Evolutionary conservation across 2,797 vertebrate species (phyloP).

Genomic region (Tokudaia tokunoshimensis): DNA sequence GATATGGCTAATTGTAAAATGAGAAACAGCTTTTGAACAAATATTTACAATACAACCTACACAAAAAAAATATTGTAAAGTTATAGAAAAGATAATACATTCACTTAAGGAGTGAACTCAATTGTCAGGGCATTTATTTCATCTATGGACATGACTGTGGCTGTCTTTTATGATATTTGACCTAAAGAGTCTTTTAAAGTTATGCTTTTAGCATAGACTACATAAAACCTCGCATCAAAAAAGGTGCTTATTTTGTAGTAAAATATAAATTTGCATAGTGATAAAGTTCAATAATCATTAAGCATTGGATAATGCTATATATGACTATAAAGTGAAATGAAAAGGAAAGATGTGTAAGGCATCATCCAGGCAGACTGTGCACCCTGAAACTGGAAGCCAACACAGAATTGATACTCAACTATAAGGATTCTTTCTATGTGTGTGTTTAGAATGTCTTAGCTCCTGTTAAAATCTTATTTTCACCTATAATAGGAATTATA

Average conservation of each 20-base stretch:
- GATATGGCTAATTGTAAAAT: background rate
- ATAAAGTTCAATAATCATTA: background rate
- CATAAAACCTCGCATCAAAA: background rate
- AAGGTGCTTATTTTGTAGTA: background rate
- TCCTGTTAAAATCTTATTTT: background rate
- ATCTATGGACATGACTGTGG: background rate
- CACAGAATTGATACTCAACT: accelerated
- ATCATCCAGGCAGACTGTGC: background rate
- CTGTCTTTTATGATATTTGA: background rate
- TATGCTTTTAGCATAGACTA: background rate
- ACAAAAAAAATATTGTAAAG: background rate
- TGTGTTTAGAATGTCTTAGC: background rate
- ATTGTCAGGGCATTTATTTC: background rate
- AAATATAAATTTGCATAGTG: background rate
- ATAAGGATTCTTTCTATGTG: background rate
- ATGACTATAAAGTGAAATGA: background rate
- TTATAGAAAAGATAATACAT: background rate
- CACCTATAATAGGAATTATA: background rate
- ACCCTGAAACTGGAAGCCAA: background rate
- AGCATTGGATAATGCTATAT: background rate
- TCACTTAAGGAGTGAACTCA: background rate
- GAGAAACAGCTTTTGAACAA: background rate
- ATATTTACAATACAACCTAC: background rate
- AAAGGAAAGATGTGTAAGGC: too few species aligned
- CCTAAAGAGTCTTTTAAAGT: background rate